A percentile compares a stretch with the other conserved stretches of the same genome.
Evolutionary conservation across 2,113 vertebrate species (phyloP).

Genomic region (Heterochromis multidens): DNA sequence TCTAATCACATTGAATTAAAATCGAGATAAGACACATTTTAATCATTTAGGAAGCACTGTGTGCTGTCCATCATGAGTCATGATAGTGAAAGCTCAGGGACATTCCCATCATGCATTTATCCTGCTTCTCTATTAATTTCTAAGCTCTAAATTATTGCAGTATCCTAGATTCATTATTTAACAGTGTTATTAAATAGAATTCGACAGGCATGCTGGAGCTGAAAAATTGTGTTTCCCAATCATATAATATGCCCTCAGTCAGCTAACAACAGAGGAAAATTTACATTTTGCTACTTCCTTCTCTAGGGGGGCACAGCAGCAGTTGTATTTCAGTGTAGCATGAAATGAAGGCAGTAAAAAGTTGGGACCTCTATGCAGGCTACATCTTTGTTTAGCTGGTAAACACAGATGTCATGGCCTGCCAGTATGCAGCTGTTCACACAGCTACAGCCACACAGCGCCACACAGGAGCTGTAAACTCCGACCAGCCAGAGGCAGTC

Average conservation of each 20-base stretch:
- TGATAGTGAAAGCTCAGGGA: neutral
- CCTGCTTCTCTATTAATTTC: neutral
- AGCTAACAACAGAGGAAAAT: neutral
- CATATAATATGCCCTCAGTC: neutral
- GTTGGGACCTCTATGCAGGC: neutral
- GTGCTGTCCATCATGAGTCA: conserved; percentile 11
- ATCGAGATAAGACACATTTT: conserved; percentile 26
- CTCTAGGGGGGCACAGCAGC: neutral
- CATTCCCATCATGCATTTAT: neutral
- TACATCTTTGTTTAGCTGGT: conserved; percentile 2
- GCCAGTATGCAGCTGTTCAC: conserved; percentile 14
- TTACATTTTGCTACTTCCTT: neutral
- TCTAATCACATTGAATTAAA: conserved; percentile 33
- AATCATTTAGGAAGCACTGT: conserved; percentile 14
- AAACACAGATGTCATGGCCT: conserved; percentile 31
- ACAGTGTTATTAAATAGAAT: neutral
- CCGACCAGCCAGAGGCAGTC: neutral
- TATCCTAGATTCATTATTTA: conserved; percentile 10
- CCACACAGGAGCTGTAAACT: neutral
- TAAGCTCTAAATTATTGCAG: conserved; percentile 1
- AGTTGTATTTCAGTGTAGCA: neutral
- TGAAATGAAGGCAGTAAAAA: conserved; percentile 9
- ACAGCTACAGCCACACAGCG: neutral
- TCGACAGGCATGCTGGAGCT: neutral
- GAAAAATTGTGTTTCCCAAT: neutral